These are phyloP conservation scores for Pipistrellus nathusii DNA, from an alignment of 2,797 vertebrate genomes.

Conservation along the genomic window DNA sequence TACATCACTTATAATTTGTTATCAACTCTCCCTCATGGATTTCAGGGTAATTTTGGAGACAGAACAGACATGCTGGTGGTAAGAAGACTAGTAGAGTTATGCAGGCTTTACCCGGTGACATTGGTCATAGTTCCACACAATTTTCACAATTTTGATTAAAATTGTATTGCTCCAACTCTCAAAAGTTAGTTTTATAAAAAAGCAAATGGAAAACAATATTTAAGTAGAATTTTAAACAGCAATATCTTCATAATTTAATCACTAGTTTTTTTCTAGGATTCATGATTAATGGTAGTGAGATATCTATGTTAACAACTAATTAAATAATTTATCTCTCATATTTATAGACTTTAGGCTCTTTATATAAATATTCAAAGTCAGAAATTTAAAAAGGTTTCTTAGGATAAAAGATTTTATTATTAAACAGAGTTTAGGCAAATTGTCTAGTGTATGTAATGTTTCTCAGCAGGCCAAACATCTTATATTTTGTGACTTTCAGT, in stretches of 20 bases:
- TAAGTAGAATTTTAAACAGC: constrained; percentile 52
- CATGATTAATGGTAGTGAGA: constrained; percentile 44
- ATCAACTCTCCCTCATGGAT: background rate
- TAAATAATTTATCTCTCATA: constrained; percentile 12
- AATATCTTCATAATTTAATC: constrained; percentile 30
- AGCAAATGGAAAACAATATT: constrained; percentile 35
- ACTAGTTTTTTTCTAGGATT: constrained; percentile 19
- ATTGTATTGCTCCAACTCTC: constrained; percentile 10
- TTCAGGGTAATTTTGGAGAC: background rate
- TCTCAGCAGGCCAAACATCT: background rate
- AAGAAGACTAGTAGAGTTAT: background rate
- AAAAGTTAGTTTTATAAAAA: constrained; percentile 49
- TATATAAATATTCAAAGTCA: constrained; percentile 20
- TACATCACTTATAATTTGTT: background rate
- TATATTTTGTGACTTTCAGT: constrained; percentile 18
- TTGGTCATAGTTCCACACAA: background rate
- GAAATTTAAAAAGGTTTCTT: background rate
- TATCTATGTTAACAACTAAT: background rate
- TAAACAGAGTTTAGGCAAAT: constrained; percentile 1
- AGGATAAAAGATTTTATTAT: background rate
- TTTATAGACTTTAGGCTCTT: background rate
- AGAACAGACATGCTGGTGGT: background rate
- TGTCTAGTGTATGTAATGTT: background rate
- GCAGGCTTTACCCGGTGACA: background rate
- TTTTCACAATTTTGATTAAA: constrained; percentile 42